Conservation (phyloP, 2,888 invertebrate species). For the Meliscaeva auricollis region DNA sequence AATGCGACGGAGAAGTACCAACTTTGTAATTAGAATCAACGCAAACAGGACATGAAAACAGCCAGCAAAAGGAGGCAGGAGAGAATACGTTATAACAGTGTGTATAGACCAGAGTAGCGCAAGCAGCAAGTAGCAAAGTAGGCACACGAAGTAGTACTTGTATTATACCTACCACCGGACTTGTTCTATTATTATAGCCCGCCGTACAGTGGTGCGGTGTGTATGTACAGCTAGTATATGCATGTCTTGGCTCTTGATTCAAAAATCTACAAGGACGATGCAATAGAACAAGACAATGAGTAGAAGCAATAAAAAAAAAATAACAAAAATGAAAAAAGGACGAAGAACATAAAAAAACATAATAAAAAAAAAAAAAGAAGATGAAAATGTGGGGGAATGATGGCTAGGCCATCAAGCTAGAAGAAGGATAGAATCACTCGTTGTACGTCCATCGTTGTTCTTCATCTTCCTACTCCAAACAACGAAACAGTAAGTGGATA, state of each 20-base stretch:
- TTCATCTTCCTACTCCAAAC: constrained; percentile 47
- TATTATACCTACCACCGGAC: constrained; percentile 38
- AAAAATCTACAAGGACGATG: constrained; percentile 73
- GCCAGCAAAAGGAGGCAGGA: constrained; percentile 14
- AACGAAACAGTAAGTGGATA: constrained; percentile 55
- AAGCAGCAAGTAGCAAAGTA: constrained; percentile 23
- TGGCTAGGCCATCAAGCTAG: constrained; percentile 27
- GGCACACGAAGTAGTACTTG: constrained; percentile 45
- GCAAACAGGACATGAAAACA: constrained; percentile 74
- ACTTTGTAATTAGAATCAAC: constrained; percentile 76
- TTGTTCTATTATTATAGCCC: constrained; percentile 42
- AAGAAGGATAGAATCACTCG: constrained; percentile 12
- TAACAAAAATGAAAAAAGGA: constrained; percentile 40
- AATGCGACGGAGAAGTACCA: constrained; percentile 72
- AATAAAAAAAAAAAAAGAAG: constrained; percentile 26
- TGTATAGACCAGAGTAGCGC: constrained; percentile 18
- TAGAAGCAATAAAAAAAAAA: constrained; percentile 34
- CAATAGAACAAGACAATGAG: constrained; percentile 74
- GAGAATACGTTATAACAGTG: constrained; percentile 31
- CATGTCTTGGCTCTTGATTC: constrained; percentile 74
- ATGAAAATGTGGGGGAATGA: constrained; percentile 30
- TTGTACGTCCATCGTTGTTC: constrained; percentile 50
- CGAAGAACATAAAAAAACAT: constrained; percentile 42
- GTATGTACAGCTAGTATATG: constrained; percentile 41
- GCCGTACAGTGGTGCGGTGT: background rate